Conservation (phyloP, 2,888 invertebrate genomes). For the Odontothrips loti region DNA sequence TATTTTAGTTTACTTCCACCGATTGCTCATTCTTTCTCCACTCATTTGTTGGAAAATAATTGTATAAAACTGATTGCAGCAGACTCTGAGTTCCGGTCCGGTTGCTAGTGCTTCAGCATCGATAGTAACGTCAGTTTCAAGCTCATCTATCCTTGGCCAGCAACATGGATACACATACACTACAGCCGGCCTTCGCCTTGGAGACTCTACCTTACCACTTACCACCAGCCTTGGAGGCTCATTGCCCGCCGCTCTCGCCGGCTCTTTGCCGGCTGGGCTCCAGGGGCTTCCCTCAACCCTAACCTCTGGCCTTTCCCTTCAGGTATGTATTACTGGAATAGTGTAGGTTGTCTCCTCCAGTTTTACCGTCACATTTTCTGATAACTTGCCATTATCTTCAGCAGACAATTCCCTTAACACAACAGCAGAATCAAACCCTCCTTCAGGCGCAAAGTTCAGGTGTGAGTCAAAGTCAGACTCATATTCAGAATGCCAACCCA, state of each 20-base stretch:
- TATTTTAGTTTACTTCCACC: not conserved
- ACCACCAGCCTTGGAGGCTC: not conserved
- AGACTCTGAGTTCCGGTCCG: constrained; percentile 18
- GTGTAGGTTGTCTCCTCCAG: not conserved
- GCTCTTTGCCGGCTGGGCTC: not conserved
- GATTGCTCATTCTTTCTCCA: not conserved
- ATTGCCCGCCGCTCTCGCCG: not conserved
- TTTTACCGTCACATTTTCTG: not conserved
- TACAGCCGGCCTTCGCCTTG: not conserved
- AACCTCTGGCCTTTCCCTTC: not conserved
- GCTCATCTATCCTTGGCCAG: not conserved
- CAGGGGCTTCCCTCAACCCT: not conserved
- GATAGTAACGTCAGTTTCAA: not conserved
- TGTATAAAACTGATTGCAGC: not conserved
- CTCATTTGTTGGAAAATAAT: not conserved
- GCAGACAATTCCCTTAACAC: not conserved
- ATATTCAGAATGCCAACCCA: not conserved
- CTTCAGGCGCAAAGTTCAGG: not conserved
- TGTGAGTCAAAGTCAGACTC: not conserved
- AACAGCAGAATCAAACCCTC: not conserved
- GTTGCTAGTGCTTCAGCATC: constrained; percentile 19
- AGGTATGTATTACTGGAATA: not conserved
- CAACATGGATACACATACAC: constrained; percentile 14
- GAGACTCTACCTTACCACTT: not conserved
- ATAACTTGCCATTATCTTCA: not conserved